phyloP scores from a whole-genome alignment of 2,113 vertebrate genomes.

The Colaptes auratus region DNA sequence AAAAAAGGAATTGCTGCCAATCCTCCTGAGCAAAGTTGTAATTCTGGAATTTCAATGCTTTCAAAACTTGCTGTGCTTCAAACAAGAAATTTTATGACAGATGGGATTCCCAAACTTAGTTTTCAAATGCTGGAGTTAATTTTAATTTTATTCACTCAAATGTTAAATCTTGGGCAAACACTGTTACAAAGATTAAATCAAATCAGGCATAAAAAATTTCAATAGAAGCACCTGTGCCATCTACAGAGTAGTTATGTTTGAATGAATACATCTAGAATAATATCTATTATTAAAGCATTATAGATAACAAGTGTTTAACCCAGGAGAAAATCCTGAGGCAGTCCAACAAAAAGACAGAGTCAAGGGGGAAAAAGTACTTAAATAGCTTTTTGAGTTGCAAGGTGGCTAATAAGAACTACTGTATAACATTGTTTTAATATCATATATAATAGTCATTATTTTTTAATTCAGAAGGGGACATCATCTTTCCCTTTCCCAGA shows the following conservation, averaged over 20 bases:
- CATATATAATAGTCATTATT: not conserved
- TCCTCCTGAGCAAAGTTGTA: not conserved
- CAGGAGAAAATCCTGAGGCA: not conserved
- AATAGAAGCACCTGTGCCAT: slow-evolving; percentile 40
- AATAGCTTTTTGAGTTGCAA: not conserved
- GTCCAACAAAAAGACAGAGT: not conserved
- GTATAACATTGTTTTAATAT: not conserved
- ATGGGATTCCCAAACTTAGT: slow-evolving; percentile 17
- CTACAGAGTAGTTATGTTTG: not conserved
- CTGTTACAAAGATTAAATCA: slow-evolving; percentile 46
- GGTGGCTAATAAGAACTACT: not conserved
- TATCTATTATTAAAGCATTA: not conserved
- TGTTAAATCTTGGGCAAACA: slow-evolving; percentile 38
- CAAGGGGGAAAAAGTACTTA: not conserved
- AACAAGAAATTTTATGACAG: not conserved
- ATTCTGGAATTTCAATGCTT: not conserved
- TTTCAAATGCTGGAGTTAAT: slow-evolving; percentile 16
- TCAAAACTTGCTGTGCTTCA: not conserved
- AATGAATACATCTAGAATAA: not conserved
- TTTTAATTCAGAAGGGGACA: not conserved
- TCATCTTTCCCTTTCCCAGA: not conserved
- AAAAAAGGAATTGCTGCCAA: not conserved
- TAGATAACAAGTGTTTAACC: slow-evolving; percentile 3
- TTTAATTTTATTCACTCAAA: slow-evolving; percentile 54
- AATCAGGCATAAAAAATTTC: slow-evolving; percentile 21